Base-by-base conservation (phyloP, 2,113 vertebrate genomes). In the Donacobius atricapilla region DNA sequence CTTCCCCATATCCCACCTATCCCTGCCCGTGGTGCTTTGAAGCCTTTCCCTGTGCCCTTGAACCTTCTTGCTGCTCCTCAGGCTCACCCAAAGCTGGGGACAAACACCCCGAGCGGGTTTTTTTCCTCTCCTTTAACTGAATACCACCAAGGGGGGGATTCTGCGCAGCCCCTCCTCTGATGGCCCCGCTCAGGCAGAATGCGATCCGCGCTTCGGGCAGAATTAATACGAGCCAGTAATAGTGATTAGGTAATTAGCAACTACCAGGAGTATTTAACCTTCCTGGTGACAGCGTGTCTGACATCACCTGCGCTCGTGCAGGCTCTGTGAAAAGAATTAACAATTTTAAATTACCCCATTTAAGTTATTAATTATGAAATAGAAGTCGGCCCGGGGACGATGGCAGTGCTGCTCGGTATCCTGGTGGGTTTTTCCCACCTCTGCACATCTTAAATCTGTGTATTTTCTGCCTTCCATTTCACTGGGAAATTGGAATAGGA, bases 161-260 rank as follows among this genome's bases (percentile, higher is more conserved):
- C 75, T 82, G 78, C 83, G 40, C 94, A 94, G 85, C 78, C 92
- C 56, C 25, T 82, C 79, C 96, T 79, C 63, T 83, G 91, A 87
- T 90, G 96, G 85, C 89, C 84, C 47, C n/a, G 89, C 89, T 87
- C 89, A 97, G 93, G 89, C 97, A 89, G 97, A 94, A 96, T 85
- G 95, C 91, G 98, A 92, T 92, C 92, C 35, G 80, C 15, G 90
- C 97, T 96, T 81, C 37, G 96, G 94, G 90, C 96, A 92, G 96
- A 96, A 98, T 98, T 97, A 96, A 97, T 97, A 90, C 96, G 96
- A 96, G 97, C 92, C 94, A 87, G 95, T 95, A 98, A 97, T 97
- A 87, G 96, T 98, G 97, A 98, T 98, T 97, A 97, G 96, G 97
- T 98, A 98, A 98, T 98, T 98, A 98, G 89, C 97, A 97, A 96